A percentile compares a stretch with the other conserved stretches of the same genome.
phyloP scores from a whole-genome alignment of 2,113 vertebrate genomes.

The Aspiorhynchus laticeps region DNA sequence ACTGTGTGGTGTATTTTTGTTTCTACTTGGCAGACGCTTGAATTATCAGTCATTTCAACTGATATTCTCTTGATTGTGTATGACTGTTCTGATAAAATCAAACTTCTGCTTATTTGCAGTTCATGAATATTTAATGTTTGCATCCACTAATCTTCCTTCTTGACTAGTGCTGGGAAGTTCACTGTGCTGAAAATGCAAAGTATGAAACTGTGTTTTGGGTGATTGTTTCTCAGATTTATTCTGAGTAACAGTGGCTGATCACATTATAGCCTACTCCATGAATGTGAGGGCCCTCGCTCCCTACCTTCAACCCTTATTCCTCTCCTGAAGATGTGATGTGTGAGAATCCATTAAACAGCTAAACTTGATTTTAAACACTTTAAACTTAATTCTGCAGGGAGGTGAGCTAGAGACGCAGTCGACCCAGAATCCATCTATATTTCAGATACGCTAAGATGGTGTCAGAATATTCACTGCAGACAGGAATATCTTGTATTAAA shows the following conservation, averaged over 20 bases:
- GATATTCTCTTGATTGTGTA: not conserved
- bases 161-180: not conserved
- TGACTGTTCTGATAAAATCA: not conserved
- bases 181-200: not conserved
- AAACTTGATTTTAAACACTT: slow-evolving; percentile 39
- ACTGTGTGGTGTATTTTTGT: not conserved
- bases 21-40: not conserved
- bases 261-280: not conserved
- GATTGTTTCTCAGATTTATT: not conserved
- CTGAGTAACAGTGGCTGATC: slow-evolving; percentile 1
- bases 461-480: slow-evolving; percentile 11
- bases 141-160: not conserved
- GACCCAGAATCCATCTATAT: slow-evolving; percentile 39
- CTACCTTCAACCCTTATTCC: not conserved
- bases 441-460: slow-evolving; percentile 20
- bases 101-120: not conserved
- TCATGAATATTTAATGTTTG: not conserved
- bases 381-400: slow-evolving; percentile 45
- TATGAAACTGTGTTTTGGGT: not conserved
- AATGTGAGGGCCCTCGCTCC: not conserved
- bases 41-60: not conserved
- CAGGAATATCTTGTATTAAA: not conserved
- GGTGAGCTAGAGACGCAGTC: slow-evolving; percentile 38
- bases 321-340: slow-evolving; percentile 36
- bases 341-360: slow-evolving; percentile 48